phyloP scores from a whole-genome alignment of 92 coral and sea anemone genomes.

The Bergia sp. region DNA sequence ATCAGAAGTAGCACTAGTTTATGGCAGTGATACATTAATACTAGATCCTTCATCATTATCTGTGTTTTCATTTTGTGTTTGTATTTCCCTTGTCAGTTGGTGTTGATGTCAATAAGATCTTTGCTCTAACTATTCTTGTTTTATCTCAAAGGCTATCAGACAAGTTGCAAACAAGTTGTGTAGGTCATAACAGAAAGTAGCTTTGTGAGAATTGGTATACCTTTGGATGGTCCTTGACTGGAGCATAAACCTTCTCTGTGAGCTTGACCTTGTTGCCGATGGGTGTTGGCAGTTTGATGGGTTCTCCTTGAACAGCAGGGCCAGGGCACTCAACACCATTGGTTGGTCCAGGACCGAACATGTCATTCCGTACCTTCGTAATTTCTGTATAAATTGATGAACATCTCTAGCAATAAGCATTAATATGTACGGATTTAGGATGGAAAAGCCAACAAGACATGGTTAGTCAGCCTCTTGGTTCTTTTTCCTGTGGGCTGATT shows the following conservation, averaged over 20 bases:
- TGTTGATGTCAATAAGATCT: no score
- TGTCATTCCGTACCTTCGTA: constrained; percentile 89
- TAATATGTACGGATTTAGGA: background rate
- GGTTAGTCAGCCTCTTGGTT: no score
- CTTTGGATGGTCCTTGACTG: constrained; percentile 96
- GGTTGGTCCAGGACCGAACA: constrained; percentile 84
- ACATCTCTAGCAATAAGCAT: background rate
- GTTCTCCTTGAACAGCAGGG: constrained; percentile 48
- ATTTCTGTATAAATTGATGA: constrained; percentile 70
- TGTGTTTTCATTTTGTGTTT: no score
- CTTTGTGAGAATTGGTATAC: constrained; percentile 49
- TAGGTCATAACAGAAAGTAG: no score
- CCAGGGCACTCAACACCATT: constrained; percentile 73
- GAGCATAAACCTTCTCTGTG: constrained; percentile 95
- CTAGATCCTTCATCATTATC: no score
- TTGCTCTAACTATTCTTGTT: no score
- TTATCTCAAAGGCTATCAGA: no score
- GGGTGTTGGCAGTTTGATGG: constrained; percentile 76
- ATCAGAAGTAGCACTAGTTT: no score
- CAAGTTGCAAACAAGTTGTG: no score
- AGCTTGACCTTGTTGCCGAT: constrained; percentile 86
- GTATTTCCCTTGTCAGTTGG: no score
- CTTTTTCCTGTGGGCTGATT: no score
- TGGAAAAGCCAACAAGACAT: background rate
- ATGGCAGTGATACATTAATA: no score